phyloP scores from a whole-genome alignment of 1,140 invertebrate species.

The Caenorhabditis inopinata region DNA sequence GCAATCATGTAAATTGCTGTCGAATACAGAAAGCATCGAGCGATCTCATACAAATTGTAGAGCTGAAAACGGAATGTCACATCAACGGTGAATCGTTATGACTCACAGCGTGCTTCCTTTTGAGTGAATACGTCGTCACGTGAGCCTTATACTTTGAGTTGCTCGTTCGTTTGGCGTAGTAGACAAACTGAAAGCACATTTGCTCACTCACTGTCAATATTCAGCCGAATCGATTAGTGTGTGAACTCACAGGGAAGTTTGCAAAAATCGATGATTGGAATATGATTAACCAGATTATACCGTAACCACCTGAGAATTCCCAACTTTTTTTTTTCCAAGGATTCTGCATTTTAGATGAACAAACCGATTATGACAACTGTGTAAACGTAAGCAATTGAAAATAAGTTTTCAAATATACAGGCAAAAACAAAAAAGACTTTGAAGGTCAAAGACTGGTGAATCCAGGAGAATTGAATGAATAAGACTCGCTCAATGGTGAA shows the following conservation, averaged over 20 bases:
- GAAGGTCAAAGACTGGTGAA: not conserved
- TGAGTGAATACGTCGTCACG: not conserved
- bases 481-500: not conserved
- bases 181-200: not conserved
- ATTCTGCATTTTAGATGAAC: not conserved
- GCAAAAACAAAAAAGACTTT: not conserved
- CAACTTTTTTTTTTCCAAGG: too few relatives aligned
- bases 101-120: slow-evolving; percentile 6
- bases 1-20: not conserved
- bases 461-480: not conserved
- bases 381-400: not conserved
- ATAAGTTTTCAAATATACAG: not conserved
- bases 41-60: not conserved
- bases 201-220: too few relatives aligned
- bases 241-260: not conserved
- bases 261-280: not conserved
- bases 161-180: not conserved
- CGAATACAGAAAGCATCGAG: not conserved
- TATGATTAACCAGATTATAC: not conserved
- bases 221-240: too few relatives aligned
- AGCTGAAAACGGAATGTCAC: not conserved
- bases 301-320: not conserved
- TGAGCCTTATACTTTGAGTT: slow-evolving; percentile 2
- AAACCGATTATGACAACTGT: not conserved
- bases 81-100: not conserved